Conservation (phyloP, 2,797 vertebrate genomes). For the Sebastes nivosus region DNA sequence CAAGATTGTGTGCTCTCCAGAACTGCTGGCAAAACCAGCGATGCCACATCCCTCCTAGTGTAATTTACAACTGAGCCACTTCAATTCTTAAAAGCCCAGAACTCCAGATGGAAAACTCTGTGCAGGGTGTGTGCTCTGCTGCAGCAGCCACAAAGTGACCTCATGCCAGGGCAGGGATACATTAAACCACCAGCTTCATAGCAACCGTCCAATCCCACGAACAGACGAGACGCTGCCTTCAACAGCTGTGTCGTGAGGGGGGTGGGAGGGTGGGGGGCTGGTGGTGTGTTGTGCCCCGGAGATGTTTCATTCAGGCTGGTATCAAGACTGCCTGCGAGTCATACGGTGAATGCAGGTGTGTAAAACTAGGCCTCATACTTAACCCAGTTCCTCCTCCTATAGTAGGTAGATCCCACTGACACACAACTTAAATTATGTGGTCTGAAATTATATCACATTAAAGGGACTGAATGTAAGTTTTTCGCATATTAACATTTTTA, state of each 20-base stretch:
- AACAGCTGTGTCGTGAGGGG: not conserved
- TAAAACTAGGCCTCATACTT: not conserved
- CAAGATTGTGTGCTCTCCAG: conserved; percentile 1
- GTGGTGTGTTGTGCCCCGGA: not conserved
- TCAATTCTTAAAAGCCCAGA: conserved; percentile 22
- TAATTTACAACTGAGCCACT: conserved; percentile 32
- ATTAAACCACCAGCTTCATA: conserved; percentile 43
- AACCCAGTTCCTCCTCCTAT: not conserved
- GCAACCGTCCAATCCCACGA: conserved; percentile 25
- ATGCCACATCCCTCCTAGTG: conserved; percentile 33
- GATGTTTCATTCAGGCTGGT: not conserved
- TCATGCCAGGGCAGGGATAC: conserved; percentile 52
- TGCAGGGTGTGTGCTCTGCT: conserved; percentile 55
- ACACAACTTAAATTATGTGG: not conserved
- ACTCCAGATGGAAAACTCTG: conserved; percentile 60
- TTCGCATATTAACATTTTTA: too few species aligned
- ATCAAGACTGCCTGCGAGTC: not conserved
- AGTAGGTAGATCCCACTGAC: not conserved
- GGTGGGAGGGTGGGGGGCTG: not conserved
- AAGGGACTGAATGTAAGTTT: too few species aligned
- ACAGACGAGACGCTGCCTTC: conserved; percentile 7
- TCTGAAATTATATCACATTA: too few species aligned
- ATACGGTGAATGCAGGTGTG: conserved; percentile 37
- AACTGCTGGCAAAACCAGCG: conserved; percentile 21
- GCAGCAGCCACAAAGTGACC: conserved; percentile 61